These are phyloP conservation scores for Hirtodrosophila alboralis DNA, from an alignment of 2,888 invertebrate species.

Conservation along the genomic window DNA sequence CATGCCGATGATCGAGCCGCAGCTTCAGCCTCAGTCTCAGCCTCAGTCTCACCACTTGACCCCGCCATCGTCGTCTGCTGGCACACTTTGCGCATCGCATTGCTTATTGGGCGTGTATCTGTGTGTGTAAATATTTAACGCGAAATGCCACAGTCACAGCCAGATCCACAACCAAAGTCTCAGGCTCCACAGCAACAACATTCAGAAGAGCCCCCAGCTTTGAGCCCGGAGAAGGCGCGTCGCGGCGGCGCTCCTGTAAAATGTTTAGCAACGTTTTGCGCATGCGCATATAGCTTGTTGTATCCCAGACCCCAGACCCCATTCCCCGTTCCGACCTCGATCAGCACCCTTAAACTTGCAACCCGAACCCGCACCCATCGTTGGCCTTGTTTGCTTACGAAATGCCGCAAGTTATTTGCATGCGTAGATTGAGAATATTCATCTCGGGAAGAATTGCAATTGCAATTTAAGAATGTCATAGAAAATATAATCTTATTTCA, in stretches of 20 bases:
- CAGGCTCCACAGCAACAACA: constrained; percentile 10
- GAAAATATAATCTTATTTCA: too few relatives aligned
- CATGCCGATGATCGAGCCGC: constrained; percentile 54
- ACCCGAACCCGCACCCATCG: constrained; percentile 4
- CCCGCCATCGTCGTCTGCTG: constrained; percentile 60
- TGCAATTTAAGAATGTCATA: too few relatives aligned
- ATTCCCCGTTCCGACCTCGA: constrained; percentile 2
- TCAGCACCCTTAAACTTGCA: background rate
- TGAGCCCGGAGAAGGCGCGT: constrained; percentile 10
- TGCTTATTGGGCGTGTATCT: constrained; percentile 74
- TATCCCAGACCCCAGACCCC: background rate
- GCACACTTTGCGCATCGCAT: constrained; percentile 70
- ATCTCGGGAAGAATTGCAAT: constrained; percentile 1
- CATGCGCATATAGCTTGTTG: constrained; percentile 25
- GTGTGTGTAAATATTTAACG: constrained; percentile 72
- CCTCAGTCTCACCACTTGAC: constrained; percentile 65
- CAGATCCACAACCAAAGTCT: constrained; percentile 1
- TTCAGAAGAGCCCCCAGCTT: constrained; percentile 33
- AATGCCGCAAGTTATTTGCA: constrained; percentile 36
- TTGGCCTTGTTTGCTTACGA: constrained; percentile 36
- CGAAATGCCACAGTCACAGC: constrained; percentile 64
- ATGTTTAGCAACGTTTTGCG: constrained; percentile 49
- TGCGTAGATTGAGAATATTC: constrained; percentile 1
- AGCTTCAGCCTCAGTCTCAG: constrained; percentile 6
- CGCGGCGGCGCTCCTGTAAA: constrained; percentile 57